phyloP scores from a whole-genome alignment of 2,888 invertebrate species.

The Lochmaea crataegi region DNA sequence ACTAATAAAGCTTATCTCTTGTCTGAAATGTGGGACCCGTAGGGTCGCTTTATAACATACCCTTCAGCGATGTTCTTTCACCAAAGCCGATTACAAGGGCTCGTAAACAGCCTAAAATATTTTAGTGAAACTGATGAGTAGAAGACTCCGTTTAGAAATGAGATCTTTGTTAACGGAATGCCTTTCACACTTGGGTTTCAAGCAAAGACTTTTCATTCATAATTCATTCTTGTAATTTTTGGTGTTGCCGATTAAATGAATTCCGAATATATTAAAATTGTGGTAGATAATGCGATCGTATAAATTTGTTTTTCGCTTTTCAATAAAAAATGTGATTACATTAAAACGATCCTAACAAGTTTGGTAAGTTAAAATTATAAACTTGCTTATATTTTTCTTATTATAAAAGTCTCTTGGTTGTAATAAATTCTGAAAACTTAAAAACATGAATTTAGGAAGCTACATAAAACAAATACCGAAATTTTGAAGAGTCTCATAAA shows the following conservation, averaged over 20 bases:
- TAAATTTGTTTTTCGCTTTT: too few relatives aligned
- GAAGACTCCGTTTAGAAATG: neutral
- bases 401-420: neutral
- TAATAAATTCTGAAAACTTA: neutral
- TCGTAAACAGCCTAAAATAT: constrained; percentile 11
- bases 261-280: too few relatives aligned
- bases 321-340: too few relatives aligned
- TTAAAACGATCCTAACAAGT: too few relatives aligned
- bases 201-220: too few relatives aligned
- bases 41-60: constrained; percentile 6
- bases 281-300: too few relatives aligned
- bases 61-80: constrained; percentile 20
- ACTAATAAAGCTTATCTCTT: constrained; percentile 29
- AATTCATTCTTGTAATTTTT: neutral
- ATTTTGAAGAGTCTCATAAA: neutral
- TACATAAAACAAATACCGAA: neutral
- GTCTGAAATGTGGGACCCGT: constrained; percentile 26
- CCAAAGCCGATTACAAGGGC: constrained; percentile 19
- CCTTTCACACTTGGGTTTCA: too few relatives aligned
- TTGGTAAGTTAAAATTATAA: too few relatives aligned
- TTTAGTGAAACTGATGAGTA: neutral
- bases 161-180: neutral
- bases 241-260: neutral
- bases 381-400: too few relatives aligned
- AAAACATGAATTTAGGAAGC: neutral